Base-by-base conservation (phyloP, 2,888 invertebrate species). In the Petrolisthes cinctipes region DNA sequence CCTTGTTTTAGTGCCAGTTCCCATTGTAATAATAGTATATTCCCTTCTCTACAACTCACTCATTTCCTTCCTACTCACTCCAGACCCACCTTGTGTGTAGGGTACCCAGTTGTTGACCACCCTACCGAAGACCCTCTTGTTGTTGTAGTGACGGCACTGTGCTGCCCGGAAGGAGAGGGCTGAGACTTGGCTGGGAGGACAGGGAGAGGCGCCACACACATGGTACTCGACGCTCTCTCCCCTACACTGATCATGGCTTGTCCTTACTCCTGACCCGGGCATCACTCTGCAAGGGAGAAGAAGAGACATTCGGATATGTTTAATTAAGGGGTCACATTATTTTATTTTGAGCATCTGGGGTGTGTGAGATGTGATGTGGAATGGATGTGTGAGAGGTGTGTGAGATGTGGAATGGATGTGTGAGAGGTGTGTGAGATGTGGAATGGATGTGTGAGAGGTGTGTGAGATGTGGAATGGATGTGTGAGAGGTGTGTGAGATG, bases 21-120 rank as follows among this genome's bases (percentile, higher is more conserved):
- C 37, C 37, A 37, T 1, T 37, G 37, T 37, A 37, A 37, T 37
- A 37, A 37, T 37, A 37, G 2, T 37, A 37, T 37, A 37, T 37
- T 37, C 37, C 37, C 37, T 37, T 37, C 37, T 37, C 37, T 37
- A 37, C 37, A 5, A 7, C 54, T 23, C 17, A 14, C 37, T 78
- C 54, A 1, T 11, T 17, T 4, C 51, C 51, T 14, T 53, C 11
- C 23, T 17, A 17, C 51, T 53, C n/a, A 37, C 20, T 53, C 54
- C 78, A 17, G 7, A 71, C 88, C 54, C 71, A 90, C 90, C 90
- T 87, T 89, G 90, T 4, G 87, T 87, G n/a, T 90, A 90, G 11
- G 90, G 89, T 4, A 90, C 81, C 90, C 90, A 90, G 76, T 86
- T 89, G 71, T 86, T 90, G 75, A 90, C 89, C 7, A 90, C 76